Conservation (phyloP, 2,888 invertebrate genomes). For the Pristionchus entomophagus region DNA sequence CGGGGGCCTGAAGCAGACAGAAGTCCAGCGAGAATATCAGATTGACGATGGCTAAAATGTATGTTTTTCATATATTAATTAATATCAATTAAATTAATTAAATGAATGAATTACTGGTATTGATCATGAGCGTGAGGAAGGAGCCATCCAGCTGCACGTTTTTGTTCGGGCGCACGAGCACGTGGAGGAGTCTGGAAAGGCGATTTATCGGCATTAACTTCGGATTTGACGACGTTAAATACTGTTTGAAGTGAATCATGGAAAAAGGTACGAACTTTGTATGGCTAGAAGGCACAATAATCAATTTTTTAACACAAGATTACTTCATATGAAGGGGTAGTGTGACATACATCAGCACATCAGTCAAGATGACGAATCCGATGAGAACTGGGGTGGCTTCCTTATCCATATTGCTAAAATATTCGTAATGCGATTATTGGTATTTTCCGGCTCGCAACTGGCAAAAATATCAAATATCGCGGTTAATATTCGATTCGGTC, state of each 20-base stretch:
- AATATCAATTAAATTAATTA: not conserved
- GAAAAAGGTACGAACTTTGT: too few relatives aligned
- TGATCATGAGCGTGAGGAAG: constrained; percentile 15
- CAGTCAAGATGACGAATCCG: not conserved
- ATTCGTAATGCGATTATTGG: too few relatives aligned
- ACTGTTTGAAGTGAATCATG: too few relatives aligned
- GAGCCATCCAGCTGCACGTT: not conserved
- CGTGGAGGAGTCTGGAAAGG: not conserved
- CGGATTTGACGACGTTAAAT: too few relatives aligned
- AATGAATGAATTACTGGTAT: not conserved
- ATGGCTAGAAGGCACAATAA: too few relatives aligned
- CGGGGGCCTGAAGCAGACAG: not conserved
- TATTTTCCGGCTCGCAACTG: too few relatives aligned
- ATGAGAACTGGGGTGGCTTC: not conserved
- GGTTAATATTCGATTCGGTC: too few relatives aligned
- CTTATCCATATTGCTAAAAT: not conserved
- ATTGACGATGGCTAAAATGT: constrained; percentile 17
- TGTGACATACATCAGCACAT: constrained; percentile 3
- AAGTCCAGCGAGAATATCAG: not conserved
- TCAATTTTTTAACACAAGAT: not conserved
- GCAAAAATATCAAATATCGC: too few relatives aligned
- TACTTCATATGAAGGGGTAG: not conserved
- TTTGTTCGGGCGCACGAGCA: not conserved
- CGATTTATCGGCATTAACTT: too few relatives aligned
- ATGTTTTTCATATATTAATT: not conserved